Conservation (phyloP, 2,797 vertebrate species). For the Mallotus villosus region DNA sequence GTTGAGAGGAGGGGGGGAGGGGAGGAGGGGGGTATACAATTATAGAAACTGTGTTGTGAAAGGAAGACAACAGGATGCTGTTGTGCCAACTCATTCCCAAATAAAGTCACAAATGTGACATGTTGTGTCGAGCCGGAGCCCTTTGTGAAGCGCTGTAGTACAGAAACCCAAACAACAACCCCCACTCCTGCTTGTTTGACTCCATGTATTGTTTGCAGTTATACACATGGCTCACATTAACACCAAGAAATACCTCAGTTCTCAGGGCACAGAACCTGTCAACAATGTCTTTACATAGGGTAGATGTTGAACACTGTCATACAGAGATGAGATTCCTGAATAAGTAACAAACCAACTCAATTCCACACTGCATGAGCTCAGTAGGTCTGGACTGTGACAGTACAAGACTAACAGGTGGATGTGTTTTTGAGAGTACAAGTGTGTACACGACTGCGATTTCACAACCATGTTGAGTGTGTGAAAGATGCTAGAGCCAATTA, state of each 20-base stretch:
- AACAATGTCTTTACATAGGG: constrained; percentile 48
- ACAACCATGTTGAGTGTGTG: no score
- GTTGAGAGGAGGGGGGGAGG: constrained; percentile 22
- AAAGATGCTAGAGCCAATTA: no score
- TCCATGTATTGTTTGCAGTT: constrained; percentile 21
- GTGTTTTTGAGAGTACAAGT: background rate
- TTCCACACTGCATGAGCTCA: background rate
- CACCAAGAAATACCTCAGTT: constrained; percentile 41
- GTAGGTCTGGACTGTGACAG: background rate
- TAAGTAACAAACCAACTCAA: background rate
- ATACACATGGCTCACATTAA: constrained; percentile 40
- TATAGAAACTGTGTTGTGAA: constrained; percentile 35
- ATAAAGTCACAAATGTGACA: constrained; percentile 6
- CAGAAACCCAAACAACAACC: background rate
- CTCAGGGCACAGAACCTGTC: constrained; percentile 37
- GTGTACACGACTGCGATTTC: no score
- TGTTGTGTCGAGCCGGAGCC: background rate
- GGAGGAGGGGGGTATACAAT: constrained; percentile 45
- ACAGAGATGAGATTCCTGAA: background rate
- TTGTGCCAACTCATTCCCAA: constrained; percentile 41
- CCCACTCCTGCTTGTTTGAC: constrained; percentile 21
- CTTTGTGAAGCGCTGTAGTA: background rate
- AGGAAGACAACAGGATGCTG: constrained; percentile 46
- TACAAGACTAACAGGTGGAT: background rate
- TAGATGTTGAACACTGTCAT: constrained; percentile 22